phyloP scores from a whole-genome alignment of 1,140 invertebrate genomes.

The Drosophila orena region DNA sequence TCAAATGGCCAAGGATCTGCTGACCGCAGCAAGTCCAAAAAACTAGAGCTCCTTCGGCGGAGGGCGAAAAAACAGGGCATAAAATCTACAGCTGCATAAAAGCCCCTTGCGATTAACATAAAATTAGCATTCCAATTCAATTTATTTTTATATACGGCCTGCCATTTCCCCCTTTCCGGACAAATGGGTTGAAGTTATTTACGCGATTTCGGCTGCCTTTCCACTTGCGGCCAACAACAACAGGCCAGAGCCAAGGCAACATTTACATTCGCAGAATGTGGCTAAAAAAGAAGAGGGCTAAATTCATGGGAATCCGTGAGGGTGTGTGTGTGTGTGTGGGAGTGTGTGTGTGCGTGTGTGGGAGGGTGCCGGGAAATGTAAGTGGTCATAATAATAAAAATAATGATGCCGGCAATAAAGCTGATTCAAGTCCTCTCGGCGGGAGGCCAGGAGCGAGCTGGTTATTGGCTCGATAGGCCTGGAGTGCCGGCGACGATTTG shows the following conservation, averaged over 20 bases:
- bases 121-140: constrained; percentile 83
- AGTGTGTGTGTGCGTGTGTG: constrained; percentile 29
- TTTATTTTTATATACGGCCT: constrained; percentile 79
- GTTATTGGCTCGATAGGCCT: constrained; percentile 64
- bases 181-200: constrained; percentile 82
- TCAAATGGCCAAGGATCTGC: constrained; percentile 43
- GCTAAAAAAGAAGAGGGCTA: constrained; percentile 56
- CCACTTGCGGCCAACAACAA: background rate
- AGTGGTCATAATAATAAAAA: constrained; percentile 83
- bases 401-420: constrained; percentile 82
- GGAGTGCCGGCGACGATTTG: constrained; percentile 60
- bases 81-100: constrained; percentile 79
- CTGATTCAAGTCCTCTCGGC: constrained; percentile 73
- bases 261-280: constrained; percentile 63
- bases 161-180: constrained; percentile 1
- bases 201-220: constrained; percentile 43
- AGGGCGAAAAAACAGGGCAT: constrained; percentile 57
- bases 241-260: constrained; percentile 27
- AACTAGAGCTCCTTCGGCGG: constrained; percentile 9
- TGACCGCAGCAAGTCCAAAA: constrained; percentile 53
- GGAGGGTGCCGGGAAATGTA: constrained; percentile 70
- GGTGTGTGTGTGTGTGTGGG: background rate
- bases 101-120: constrained; percentile 83
- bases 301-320: constrained; percentile 53
- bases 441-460: constrained; percentile 31